Conservation (phyloP, 2,797 vertebrate species). For the Pseudomugil gertrudae region DNA sequence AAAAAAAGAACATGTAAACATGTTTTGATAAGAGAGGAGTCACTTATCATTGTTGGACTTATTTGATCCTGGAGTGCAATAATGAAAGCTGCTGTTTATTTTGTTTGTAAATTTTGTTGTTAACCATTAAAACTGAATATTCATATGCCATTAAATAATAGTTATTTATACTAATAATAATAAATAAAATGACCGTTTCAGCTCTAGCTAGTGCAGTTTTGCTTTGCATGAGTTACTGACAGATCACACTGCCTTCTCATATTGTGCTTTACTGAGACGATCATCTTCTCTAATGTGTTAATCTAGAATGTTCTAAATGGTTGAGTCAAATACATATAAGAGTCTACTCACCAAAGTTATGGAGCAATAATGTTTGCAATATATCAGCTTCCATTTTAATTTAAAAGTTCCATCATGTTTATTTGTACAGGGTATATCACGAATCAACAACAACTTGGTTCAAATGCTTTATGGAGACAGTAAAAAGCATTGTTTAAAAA, state of each 20-base stretch:
- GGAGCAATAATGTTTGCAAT: neutral
- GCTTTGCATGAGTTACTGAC: conserved; percentile 1
- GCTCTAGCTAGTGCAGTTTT: conserved; percentile 7
- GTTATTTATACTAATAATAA: no score
- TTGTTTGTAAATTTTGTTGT: no score
- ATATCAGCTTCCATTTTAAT: neutral
- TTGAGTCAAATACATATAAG: neutral
- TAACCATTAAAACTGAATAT: no score
- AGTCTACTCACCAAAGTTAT: neutral
- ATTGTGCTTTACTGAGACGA: neutral
- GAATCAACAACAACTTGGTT: no score
- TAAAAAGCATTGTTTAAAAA: no score
- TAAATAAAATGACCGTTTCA: no score
- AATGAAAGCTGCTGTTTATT: neutral
- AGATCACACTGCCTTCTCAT: no score
- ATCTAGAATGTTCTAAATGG: neutral
- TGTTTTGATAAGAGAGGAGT: neutral
- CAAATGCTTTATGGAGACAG: no score
- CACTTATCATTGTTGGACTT: conserved; percentile 40
- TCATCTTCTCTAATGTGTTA: no score
- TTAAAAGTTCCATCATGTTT: neutral
- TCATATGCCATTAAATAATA: no score
- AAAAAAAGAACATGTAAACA: neutral
- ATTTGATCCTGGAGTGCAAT: conserved; percentile 29
- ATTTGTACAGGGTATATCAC: no score